Evolutionary conservation across 1,140 invertebrate genomes (phyloP).

Genomic region (Galleria mellonella): DNA sequence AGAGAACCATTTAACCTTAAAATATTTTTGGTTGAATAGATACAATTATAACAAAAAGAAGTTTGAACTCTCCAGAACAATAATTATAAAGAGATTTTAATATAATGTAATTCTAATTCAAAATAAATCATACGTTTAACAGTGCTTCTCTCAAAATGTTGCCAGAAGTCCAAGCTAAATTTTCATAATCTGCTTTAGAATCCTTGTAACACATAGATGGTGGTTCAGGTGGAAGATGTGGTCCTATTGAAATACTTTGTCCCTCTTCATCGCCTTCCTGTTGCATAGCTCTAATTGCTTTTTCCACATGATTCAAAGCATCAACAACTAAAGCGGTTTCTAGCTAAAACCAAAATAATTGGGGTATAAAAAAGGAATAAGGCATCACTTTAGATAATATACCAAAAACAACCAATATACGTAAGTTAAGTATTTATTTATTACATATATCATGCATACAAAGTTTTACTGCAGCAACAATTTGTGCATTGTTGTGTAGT

Average conservation of each 20-base stretch:
- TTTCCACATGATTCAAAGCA: conserved; percentile 53
- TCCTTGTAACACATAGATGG: conserved; percentile 44
- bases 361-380: too few species aligned
- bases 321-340: conserved; percentile 55
- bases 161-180: conserved; percentile 36
- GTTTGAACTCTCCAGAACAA: too few species aligned
- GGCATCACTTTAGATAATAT: too few species aligned
- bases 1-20: too few species aligned
- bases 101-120: too few species aligned
- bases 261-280: conserved; percentile 2
- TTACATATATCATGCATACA: too few species aligned
- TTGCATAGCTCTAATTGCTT: conserved; percentile 42
- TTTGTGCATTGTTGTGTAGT: too few species aligned
- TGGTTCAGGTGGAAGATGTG: conserved; percentile 20
- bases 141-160: conserved; percentile 31
- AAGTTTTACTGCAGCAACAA: too few species aligned
- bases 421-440: too few species aligned
- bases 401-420: background rate
- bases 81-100: too few species aligned
- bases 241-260: conserved; percentile 1
- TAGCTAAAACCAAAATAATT: conserved; percentile 24
- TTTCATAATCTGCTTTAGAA: conserved; percentile 34
- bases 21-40: too few species aligned
- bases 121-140: conserved; percentile 29
- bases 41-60: too few species aligned